Base-by-base conservation (phyloP, 1,140 invertebrate species). In the Drosophila pseudoobscura region DNA sequence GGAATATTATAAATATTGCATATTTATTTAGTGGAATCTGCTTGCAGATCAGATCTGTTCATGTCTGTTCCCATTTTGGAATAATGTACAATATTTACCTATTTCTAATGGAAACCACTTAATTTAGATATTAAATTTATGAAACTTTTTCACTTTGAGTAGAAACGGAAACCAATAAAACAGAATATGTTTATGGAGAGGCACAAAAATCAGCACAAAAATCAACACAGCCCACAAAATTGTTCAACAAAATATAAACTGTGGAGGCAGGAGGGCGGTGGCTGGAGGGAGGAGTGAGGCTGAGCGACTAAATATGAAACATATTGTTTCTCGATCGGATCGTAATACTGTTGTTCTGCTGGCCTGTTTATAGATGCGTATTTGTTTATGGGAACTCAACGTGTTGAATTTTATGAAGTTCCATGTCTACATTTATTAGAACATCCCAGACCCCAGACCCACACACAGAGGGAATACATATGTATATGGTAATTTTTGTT, bases 101-200 rank as follows among this genome's bases (percentile, higher is more conserved):
- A 57, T 59, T 80, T 73, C 61, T 52, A 65, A 58, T 74, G 59
- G 45, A 54, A 77, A 77, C 24, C 65, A 69, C 65, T 65, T 63
- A 64, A 54, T 78, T 83, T 57, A 53, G 69, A 80, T 63, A 74
- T 39, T 17, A 29, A 62, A 70, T 80, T 79, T 79, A 80, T 80
- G 53, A 31, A 57, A 58, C 17, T 64, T 51, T 59, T 58, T 26
- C 17, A 44, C 49, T 73, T 71, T 87, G 61, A 85, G 80, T 80
- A 80, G 77, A 70, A 85, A 75, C 82, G 77, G 80, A 87, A 85
- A 66, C 41, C 74, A 55, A 85, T 85, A 85, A 87, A 87, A 80
- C 54, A 53, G 63, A 73, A 85, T 70, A 78, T 75, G 64, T 80
- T 80, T 87, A 80, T 80, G 74, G 22, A 44, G 50, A 65, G 53